Evolutionary conservation across 2,113 vertebrate species (phyloP).

Genomic region (Romanogobio albipinnatus): DNA sequence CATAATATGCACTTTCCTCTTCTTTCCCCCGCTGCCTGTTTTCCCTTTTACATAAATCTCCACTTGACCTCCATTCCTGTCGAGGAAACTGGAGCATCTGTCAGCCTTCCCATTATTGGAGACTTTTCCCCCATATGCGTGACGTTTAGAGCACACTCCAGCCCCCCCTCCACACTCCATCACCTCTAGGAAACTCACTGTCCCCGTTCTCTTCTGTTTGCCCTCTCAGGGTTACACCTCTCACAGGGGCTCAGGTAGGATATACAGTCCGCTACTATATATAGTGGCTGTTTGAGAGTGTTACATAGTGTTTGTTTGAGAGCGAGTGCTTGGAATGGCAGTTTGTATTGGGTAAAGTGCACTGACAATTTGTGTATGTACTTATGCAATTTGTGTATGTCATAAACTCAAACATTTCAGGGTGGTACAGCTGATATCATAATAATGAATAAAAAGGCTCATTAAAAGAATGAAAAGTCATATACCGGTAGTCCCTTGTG

Average conservation of each 20-base stretch:
- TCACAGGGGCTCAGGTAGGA: background rate
- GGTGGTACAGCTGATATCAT: too few species aligned
- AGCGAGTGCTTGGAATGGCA: background rate
- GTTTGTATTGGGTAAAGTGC: background rate
- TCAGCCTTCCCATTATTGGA: conserved; percentile 69
- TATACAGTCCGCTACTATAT: conserved; percentile 20
- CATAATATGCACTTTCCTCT: conserved; percentile 67
- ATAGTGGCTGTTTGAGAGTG: background rate
- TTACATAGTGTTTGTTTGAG: background rate
- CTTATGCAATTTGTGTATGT: background rate
- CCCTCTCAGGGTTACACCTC: conserved; percentile 6
- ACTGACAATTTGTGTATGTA: background rate
- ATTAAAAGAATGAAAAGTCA: too few species aligned
- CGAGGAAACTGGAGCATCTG: conserved; percentile 78
- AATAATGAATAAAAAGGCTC: too few species aligned
- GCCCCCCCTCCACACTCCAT: conserved; percentile 1
- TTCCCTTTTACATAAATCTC: conserved; percentile 72
- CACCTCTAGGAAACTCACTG: conserved; percentile 34
- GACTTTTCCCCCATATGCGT: conserved; percentile 51
- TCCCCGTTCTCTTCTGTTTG: conserved; percentile 39
- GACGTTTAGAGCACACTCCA: conserved; percentile 30
- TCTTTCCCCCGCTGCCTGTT: conserved; percentile 60
- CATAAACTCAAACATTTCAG: too few species aligned
- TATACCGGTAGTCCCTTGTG: too few species aligned
- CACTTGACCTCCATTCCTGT: conserved; percentile 81